A percentile compares a stretch with the other conserved stretches of the same genome.
Conservation (phyloP, 53 echinoderm and acorn worm species). For the Pentamera pediparva region DNA sequence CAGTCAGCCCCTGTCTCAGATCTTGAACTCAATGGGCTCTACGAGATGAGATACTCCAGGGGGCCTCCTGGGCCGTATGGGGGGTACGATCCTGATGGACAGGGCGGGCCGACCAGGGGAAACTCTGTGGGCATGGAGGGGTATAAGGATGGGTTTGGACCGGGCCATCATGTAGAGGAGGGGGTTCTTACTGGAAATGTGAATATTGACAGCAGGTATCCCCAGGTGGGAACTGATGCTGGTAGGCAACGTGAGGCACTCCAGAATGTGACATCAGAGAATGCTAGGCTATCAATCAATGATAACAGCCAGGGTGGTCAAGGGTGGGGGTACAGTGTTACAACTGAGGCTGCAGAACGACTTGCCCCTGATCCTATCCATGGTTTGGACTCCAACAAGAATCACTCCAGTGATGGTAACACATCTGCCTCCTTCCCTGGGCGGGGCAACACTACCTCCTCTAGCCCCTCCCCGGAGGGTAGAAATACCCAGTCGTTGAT, state of each 20-base stretch:
- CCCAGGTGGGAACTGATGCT: not conserved
- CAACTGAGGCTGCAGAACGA: slow-evolving; percentile 10
- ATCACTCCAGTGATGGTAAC: no score
- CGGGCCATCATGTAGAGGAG: no score
- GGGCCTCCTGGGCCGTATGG: not conserved
- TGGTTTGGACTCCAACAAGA: no score
- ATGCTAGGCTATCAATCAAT: not conserved
- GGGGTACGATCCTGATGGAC: not conserved
- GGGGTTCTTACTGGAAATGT: no score
- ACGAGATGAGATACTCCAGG: slow-evolving; percentile 19
- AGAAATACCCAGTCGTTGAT: no score
- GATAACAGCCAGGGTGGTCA: not conserved
- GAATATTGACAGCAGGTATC: not conserved
- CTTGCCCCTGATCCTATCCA: no score
- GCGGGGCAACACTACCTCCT: no score
- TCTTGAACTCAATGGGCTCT: slow-evolving; percentile 48
- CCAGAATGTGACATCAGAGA: no score
- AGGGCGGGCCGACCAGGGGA: not conserved
- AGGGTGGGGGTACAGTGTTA: not conserved
- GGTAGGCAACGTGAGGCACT: not conserved
- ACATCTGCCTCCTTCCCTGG: no score
- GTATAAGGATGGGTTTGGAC: no score
- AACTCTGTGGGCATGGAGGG: no score
- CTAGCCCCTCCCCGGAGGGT: no score
- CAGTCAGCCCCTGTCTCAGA: slow-evolving; percentile 63